A percentile compares a stretch with the other conserved stretches of the same genome.
Conservation (phyloP, 2,888 invertebrate species). For the Herminia tarsipennalis region DNA sequence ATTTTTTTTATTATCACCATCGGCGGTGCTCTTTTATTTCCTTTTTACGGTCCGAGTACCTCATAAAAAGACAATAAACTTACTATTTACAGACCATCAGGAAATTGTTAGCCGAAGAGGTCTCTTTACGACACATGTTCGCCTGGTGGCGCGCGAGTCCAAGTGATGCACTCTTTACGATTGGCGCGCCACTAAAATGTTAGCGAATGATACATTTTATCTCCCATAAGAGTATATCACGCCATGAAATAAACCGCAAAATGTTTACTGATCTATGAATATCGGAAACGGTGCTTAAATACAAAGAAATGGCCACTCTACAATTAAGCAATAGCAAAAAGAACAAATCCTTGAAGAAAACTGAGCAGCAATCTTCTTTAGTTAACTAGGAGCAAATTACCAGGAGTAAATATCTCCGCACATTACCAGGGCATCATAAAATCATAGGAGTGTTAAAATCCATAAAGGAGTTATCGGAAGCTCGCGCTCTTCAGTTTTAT, state of each 20-base stretch:
- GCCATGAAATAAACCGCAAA: conserved; percentile 54
- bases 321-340: not conserved
- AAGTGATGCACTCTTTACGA: conserved; percentile 82
- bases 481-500: conserved; percentile 60
- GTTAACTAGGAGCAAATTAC: conserved; percentile 36
- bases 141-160: conserved; percentile 67
- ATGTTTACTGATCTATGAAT: conserved; percentile 49
- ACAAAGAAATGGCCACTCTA: conserved; percentile 1
- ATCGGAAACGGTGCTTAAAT: conserved; percentile 19
- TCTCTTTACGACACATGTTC: conserved; percentile 85
- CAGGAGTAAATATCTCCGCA: conserved; percentile 32
- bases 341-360: too few relatives aligned
- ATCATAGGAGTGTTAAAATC: conserved; percentile 52
- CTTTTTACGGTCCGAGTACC: conserved; percentile 87
- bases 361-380: not conserved
- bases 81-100: conserved; percentile 87
- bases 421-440: conserved; percentile 49
- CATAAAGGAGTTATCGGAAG: conserved; percentile 54
- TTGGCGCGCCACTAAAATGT: conserved; percentile 76
- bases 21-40: conserved; percentile 87
- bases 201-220: conserved; percentile 78
- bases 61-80: conserved; percentile 87
- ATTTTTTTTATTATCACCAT: conserved; percentile 86
- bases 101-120: conserved; percentile 86
- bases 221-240: conserved; percentile 65